Conservation (phyloP, 2,113 vertebrate genomes). For the Pimephales promelas region DNA sequence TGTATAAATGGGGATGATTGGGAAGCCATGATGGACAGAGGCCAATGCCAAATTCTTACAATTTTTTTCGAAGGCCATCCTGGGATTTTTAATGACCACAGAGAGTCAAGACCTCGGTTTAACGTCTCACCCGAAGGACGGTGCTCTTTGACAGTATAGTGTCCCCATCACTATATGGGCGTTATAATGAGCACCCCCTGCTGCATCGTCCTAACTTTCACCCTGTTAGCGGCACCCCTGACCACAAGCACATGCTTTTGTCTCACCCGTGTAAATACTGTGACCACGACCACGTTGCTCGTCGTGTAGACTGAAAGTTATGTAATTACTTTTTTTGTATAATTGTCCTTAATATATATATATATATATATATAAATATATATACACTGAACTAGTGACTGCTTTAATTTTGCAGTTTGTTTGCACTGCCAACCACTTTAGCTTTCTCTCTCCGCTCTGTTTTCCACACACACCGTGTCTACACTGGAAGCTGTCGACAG, state of each 20-base stretch:
- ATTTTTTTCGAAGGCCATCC: too few relatives aligned
- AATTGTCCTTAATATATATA: constrained; percentile 41
- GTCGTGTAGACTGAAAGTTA: constrained; percentile 17
- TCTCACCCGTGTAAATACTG: constrained; percentile 43
- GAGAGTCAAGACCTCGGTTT: too few relatives aligned
- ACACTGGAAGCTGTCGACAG: not conserved
- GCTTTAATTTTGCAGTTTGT: constrained; percentile 42
- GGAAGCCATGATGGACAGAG: too few relatives aligned
- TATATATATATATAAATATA: constrained; percentile 8
- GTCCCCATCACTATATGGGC: too few relatives aligned
- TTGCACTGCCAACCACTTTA: constrained; percentile 51
- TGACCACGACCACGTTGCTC: constrained; percentile 14
- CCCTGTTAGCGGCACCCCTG: too few relatives aligned
- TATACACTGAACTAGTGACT: constrained; percentile 41
- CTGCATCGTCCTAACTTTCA: too few relatives aligned
- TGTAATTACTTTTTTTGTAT: constrained; percentile 42
- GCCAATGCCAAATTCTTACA: too few relatives aligned
- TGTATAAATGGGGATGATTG: too few relatives aligned
- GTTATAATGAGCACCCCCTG: too few relatives aligned
- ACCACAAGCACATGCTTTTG: constrained; percentile 9
- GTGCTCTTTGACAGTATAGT: too few relatives aligned
- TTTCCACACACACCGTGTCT: not conserved
- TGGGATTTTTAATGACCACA: too few relatives aligned
- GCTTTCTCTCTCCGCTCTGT: constrained; percentile 38
- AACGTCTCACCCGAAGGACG: too few relatives aligned